Percentiles rank a stretch among this genome's conserved stretches.
phyloP scores from a whole-genome alignment of 2,797 vertebrate species.

The Poeciliopsis infans region DNA sequence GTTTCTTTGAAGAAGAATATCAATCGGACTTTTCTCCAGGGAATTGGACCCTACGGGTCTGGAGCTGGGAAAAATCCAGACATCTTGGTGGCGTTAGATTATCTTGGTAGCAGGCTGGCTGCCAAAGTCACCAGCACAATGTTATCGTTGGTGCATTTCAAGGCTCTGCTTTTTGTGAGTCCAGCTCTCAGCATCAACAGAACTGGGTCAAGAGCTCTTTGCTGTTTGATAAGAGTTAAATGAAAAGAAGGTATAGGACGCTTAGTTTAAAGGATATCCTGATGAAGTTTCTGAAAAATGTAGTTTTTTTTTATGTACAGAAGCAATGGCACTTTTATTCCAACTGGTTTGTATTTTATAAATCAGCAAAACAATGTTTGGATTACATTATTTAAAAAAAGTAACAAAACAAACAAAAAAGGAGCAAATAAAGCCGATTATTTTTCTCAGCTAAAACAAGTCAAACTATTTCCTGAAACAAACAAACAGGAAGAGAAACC shows the following conservation, averaged over 20 bases:
- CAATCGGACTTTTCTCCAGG: conserved; percentile 62
- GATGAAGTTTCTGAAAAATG: not conserved
- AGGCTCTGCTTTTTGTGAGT: conserved; percentile 42
- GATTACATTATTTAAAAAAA: conserved; percentile 26
- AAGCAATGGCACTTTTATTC: not conserved
- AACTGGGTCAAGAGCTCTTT: conserved; percentile 23
- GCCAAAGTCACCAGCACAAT: conserved; percentile 49
- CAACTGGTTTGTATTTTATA: conserved; percentile 21
- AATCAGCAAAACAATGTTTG: conserved; percentile 40
- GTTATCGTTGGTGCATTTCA: conserved; percentile 47
- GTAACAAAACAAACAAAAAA: conserved; percentile 15
- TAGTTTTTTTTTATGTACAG: conserved; percentile 8
- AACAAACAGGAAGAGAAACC: conserved; percentile 44
- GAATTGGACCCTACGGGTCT: conserved; percentile 39
- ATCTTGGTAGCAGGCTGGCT: conserved; percentile 55
- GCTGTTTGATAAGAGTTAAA: conserved; percentile 36
- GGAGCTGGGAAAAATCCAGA: conserved; percentile 61
- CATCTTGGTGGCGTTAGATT: conserved; percentile 69
- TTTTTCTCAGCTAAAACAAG: conserved; percentile 62
- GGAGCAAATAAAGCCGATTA: conserved; percentile 36
- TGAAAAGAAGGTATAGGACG: conserved; percentile 9
- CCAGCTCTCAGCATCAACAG: conserved; percentile 28
- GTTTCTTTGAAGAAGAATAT: conserved; percentile 67
- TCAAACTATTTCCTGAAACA: conserved; percentile 35
- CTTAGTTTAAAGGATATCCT: not conserved